Evolutionary conservation across 1,140 invertebrate species (phyloP).

Genomic region (Holotrichia oblita): DNA sequence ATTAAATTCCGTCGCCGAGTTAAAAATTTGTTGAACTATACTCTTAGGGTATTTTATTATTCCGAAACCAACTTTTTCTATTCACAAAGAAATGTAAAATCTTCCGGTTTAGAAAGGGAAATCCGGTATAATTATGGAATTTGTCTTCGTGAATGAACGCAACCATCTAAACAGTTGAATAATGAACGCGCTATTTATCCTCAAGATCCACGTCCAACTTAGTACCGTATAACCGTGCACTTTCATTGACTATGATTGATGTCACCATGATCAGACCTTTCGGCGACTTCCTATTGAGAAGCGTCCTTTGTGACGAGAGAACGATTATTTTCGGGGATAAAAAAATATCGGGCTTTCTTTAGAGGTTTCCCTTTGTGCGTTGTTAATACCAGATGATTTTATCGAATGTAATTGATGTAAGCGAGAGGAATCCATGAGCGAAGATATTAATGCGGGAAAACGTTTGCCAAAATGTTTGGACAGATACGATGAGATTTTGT

Average conservation of each 20-base stretch:
- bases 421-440: background rate
- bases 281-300: conserved; percentile 3
- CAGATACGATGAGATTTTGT: background rate
- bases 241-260: conserved; percentile 24
- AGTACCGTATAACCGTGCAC: background rate
- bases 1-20: no score
- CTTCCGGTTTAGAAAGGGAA: background rate
- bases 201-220: background rate
- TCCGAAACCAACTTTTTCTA: no score
- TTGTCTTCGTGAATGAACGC: conserved; percentile 21
- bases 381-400: conserved; percentile 26
- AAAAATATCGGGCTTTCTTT: conserved; percentile 16
- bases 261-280: conserved; percentile 20
- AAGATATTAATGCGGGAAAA: conserved; percentile 14
- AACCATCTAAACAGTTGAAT: conserved; percentile 21
- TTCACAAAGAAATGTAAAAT: no score
- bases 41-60: no score
- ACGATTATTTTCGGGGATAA: conserved; percentile 21
- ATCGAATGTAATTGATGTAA: conserved; percentile 34
- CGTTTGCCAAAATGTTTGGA: conserved; percentile 10
- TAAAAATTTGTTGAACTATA: no score
- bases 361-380: background rate
- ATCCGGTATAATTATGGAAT: conserved; percentile 24
- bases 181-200: conserved; percentile 29
- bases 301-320: conserved; percentile 10